These are phyloP conservation scores for Conus betulinus DNA, from an alignment of 1,140 invertebrate genomes.

Conservation along the genomic window DNA sequence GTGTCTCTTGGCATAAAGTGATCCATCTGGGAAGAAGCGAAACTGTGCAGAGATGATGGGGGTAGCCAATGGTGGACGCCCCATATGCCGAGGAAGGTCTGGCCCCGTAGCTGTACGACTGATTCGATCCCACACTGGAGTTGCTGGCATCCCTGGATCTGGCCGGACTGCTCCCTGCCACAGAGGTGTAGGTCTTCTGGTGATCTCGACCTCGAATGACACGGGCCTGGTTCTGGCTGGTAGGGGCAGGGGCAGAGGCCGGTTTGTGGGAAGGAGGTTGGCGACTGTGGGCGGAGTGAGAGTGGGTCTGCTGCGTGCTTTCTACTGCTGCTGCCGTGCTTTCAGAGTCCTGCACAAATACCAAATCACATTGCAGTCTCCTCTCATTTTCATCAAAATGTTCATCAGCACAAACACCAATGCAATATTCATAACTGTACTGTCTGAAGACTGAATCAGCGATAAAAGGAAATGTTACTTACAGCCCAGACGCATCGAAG, in stretches of 20 bases:
- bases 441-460: too few relatives aligned
- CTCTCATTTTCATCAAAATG: too few relatives aligned
- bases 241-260: not conserved
- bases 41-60: slow-evolving; percentile 7
- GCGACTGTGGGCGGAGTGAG: slow-evolving; percentile 26
- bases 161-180: not conserved
- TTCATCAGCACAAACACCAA: too few relatives aligned
- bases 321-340: slow-evolving; percentile 13
- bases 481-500: too few relatives aligned
- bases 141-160: slow-evolving; percentile 61
- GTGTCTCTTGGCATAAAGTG: slow-evolving; percentile 13
- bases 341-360: slow-evolving; percentile 35
- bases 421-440: too few relatives aligned
- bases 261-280: not conserved
- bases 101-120: slow-evolving; percentile 45
- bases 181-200: slow-evolving; percentile 37
- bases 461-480: too few relatives aligned
- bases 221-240: slow-evolving; percentile 27
- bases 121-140: slow-evolving; percentile 66
- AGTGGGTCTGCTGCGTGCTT: not conserved
- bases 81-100: not conserved
- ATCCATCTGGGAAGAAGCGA: not conserved
- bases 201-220: slow-evolving; percentile 43
- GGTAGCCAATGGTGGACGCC: not conserved
- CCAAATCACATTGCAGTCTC: too few relatives aligned